phyloP scores from a whole-genome alignment of 1,140 invertebrate genomes.

The Drosophila arizonae region DNA sequence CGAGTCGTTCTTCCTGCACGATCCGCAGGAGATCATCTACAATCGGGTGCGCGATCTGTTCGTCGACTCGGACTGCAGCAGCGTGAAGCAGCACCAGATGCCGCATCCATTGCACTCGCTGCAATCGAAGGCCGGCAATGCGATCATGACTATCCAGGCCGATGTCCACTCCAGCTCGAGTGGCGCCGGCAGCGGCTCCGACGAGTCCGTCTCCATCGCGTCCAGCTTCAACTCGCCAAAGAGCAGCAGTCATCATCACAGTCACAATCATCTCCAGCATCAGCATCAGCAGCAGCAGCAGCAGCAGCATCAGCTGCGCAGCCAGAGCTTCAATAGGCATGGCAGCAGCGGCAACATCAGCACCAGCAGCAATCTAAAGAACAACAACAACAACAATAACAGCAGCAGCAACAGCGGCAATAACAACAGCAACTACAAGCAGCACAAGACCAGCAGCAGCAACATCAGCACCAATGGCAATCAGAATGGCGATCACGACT shows the following conservation, averaged over 20 bases:
- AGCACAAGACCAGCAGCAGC: constrained; percentile 8
- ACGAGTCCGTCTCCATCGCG: constrained; percentile 86
- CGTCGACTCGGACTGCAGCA: constrained; percentile 84
- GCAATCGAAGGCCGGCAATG: constrained; percentile 62
- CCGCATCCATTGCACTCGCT: constrained; percentile 37
- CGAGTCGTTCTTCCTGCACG: constrained; percentile 93
- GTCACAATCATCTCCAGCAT: constrained; percentile 19
- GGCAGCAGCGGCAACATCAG: constrained; percentile 31
- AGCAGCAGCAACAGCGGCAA: constrained; percentile 5
- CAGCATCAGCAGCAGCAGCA: constrained; percentile 47
- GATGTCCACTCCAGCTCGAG: constrained; percentile 86
- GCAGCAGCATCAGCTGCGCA: constrained; percentile 31
- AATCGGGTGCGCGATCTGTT: constrained; percentile 92
- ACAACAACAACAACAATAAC: constrained; percentile 13
- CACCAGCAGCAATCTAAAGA: constrained; percentile 7
- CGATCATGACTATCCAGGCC: constrained; percentile 85
- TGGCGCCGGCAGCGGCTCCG: constrained; percentile 85
- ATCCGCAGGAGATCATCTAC: constrained; percentile 89
- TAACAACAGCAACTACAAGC: background rate
- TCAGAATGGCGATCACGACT: constrained; percentile 85
- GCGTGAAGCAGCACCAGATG: constrained; percentile 63
- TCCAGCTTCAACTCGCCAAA: constrained; percentile 78
- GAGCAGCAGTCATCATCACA: constrained; percentile 60
- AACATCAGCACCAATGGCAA: constrained; percentile 29
- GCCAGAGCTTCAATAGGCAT: constrained; percentile 59